phyloP scores from a whole-genome alignment of 2,797 vertebrate genomes.

The Poeciliopsis infans region DNA sequence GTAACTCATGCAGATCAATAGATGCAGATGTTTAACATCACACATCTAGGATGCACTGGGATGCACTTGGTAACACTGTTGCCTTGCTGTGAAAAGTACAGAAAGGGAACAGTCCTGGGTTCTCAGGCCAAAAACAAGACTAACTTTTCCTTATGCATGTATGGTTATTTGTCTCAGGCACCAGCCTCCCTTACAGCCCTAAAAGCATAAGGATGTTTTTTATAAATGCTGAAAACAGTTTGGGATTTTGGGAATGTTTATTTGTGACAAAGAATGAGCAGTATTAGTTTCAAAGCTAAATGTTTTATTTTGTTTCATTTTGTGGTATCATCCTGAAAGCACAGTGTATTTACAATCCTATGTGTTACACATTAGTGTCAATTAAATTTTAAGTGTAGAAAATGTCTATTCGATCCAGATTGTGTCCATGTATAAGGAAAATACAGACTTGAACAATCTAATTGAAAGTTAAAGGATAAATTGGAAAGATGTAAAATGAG shows the following conservation, averaged over 20 bases:
- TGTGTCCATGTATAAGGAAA: not conserved
- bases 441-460: not conserved
- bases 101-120: too few relatives aligned
- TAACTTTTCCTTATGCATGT: too few relatives aligned
- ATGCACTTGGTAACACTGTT: too few relatives aligned
- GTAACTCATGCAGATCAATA: not conserved
- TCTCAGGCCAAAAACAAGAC: too few relatives aligned
- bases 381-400: not conserved
- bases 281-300: not conserved
- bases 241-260: not conserved
- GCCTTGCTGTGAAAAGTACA: too few relatives aligned
- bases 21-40: not conserved
- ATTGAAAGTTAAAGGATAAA: not conserved
- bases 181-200: not conserved
- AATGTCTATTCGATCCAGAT: not conserved
- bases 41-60: not conserved
- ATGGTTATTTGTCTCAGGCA: too few relatives aligned
- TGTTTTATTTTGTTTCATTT: not conserved
- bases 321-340: not conserved
- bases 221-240: not conserved
- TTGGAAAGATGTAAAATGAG: not conserved
- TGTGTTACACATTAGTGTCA: not conserved
- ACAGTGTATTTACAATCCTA: not conserved
- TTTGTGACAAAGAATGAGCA: not conserved
- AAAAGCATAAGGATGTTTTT: not conserved